Conservation (phyloP, 1,140 invertebrate species). For the Orchesella cincta region DNA sequence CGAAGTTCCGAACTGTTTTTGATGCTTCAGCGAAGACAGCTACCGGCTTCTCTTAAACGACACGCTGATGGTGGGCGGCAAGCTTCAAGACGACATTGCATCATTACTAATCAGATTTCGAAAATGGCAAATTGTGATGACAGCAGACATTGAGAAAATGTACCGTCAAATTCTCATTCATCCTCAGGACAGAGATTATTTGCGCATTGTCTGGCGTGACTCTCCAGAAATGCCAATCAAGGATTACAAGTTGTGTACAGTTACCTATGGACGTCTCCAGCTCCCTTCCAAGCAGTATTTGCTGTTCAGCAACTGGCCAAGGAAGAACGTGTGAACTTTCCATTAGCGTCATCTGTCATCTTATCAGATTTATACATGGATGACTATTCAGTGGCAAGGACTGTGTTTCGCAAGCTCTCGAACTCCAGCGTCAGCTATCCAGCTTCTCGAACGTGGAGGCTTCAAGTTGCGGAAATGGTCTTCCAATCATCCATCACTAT, state of each 20-base stretch:
- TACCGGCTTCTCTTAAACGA: slow-evolving; percentile 52
- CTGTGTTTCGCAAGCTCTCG: not conserved
- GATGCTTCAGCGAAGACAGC: slow-evolving; percentile 43
- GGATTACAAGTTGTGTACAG: slow-evolving; percentile 12
- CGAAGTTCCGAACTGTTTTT: slow-evolving; percentile 51
- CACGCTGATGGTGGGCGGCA: slow-evolving; percentile 52
- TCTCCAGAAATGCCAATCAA: not conserved
- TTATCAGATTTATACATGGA: not conserved
- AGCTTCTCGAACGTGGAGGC: slow-evolving; percentile 37
- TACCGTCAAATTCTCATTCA: slow-evolving; percentile 50
- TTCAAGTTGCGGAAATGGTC: not conserved
- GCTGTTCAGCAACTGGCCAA: slow-evolving; percentile 29
- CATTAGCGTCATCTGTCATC: not conserved
- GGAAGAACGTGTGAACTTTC: not conserved
- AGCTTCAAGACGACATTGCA: slow-evolving; percentile 56
- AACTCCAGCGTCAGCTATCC: not conserved
- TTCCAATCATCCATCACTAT: not conserved
- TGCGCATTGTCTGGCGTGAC: slow-evolving; percentile 47
- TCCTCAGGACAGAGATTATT: slow-evolving; percentile 33
- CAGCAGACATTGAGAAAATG: slow-evolving; percentile 57
- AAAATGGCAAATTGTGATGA: slow-evolving; percentile 53
- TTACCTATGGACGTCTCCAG: slow-evolving; percentile 33
- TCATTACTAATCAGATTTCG: slow-evolving; percentile 56
- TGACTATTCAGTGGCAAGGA: not conserved
- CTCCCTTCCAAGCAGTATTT: slow-evolving; percentile 21